These are phyloP conservation scores for Apus apus DNA, from an alignment of 2,113 vertebrate species.

Conservation along the genomic window DNA sequence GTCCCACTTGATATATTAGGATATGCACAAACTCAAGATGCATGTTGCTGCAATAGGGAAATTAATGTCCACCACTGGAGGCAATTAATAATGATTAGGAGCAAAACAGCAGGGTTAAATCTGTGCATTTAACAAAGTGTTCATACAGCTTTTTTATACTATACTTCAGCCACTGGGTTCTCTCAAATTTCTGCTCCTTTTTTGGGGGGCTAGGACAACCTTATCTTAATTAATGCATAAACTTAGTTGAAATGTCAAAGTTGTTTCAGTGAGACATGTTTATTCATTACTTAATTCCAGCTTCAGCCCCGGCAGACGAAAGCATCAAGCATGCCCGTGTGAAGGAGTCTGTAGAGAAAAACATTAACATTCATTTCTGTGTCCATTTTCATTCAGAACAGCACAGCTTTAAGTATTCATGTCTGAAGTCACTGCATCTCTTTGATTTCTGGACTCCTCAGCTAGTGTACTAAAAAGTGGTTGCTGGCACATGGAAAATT, in stretches of 20 bases:
- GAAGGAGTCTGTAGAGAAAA: constrained; percentile 1
- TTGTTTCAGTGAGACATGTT: constrained; percentile 68
- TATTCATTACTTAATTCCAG: constrained; percentile 68
- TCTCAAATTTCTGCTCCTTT: constrained; percentile 63
- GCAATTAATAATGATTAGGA: constrained; percentile 89
- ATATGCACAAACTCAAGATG: constrained; percentile 82
- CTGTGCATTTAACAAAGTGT: constrained; percentile 84
- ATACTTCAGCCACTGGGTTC: constrained; percentile 63
- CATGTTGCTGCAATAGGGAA: constrained; percentile 84
- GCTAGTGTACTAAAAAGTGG: neutral
- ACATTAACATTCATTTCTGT: neutral
- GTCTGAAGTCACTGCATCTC: neutral
- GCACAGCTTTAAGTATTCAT: neutral
- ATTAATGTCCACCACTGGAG: constrained; percentile 86
- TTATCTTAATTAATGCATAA: constrained; percentile 74
- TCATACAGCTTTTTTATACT: constrained; percentile 74
- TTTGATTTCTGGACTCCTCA: constrained; percentile 49
- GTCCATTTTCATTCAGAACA: constrained; percentile 22
- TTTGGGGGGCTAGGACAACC: constrained; percentile 23
- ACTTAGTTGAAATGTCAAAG: constrained; percentile 73
- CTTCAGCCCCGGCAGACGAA: constrained; percentile 8
- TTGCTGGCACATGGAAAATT: neutral
- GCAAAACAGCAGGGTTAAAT: constrained; percentile 84
- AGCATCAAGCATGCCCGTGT: neutral
- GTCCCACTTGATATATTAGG: constrained; percentile 86